Base-by-base conservation (phyloP, 2,888 invertebrate species). In the Yponomeuta evonymella region DNA sequence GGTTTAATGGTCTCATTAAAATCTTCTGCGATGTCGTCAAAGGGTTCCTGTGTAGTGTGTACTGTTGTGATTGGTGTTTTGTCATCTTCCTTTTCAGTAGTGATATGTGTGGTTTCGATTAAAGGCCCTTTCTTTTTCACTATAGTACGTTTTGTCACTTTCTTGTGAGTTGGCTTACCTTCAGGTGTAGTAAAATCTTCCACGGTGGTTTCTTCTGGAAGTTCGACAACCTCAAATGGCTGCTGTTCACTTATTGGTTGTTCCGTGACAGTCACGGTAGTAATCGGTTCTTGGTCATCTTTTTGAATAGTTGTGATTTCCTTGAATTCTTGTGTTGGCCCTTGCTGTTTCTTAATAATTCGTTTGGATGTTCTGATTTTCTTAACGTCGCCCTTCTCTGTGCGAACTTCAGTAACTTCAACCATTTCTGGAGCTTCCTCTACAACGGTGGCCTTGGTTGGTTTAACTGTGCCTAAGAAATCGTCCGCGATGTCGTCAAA, bases 21-120 rank as follows among this genome's bases (percentile, higher is more conserved):
- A 51, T 73, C 75, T 67, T 72, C 72, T 70, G 64, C 23, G 48
- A 75, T 72, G 67, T 78, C 75, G 33, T 77, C 74, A 78, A 75
- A 73, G 72, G 81, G 75, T 73, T 82, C 74, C 69, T 84, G 85
- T 74, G 83, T 75, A 51, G 83, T 80, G 66, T 83, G 76, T 74
- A 88, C 83, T 3, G 85, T 74, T 72, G 84, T 79, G 79, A 87
- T 76, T 77, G 90, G 79, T 80, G 86, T 76, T 75, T 83, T 89
- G 65, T 88, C 85, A 73, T 87, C 85, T 79, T 91, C 90, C 76
- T 89, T 85, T 63, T 86, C 80, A 1, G 82, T 86, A n/a, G 83
- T 79, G 76, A 91, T 89, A 86, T 93, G 86, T 76, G 91, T 91
- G 77, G 74, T 76, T 80, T 82, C 81, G 76, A 81, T 78, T 75